Base-by-base conservation (phyloP, 2,113 vertebrate genomes). In the Oreochromis tanganicae region DNA sequence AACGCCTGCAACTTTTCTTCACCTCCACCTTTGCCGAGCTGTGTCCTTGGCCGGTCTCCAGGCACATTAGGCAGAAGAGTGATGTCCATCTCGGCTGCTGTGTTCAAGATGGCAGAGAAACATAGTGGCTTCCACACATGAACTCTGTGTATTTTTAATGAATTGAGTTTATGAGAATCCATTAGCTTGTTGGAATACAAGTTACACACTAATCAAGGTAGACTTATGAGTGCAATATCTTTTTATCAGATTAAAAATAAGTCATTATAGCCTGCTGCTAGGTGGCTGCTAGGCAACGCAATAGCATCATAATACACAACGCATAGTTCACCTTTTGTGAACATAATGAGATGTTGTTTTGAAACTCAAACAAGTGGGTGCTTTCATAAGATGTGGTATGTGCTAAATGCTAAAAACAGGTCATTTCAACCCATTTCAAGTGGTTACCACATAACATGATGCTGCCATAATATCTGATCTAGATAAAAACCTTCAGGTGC, bases 21-120 rank as follows among this genome's bases (percentile, higher is more conserved):
- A 41, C 63, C 36, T 71, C 0, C 1, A 14, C 66, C n/a, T 43
- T 71, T 71, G 66, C 36, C 9, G n/a, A 41, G 16, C 14, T 71
- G 3, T 14, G n/a, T 24, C n/a, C 36, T 9, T 2, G 0, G n/a
- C 7, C 4, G 0, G 34, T 41, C 34, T 68, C 63, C 1, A 21
- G 19, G 19, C 63, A 71, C n/a, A 41, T 68, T 38, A 38, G 0
- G 61, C 19, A 21, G 61, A 68, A 13, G 34, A 0, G 63, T 68
- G 63, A 68, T 68, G 6, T 0, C 63, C 19, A 68, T 41, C 63
- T 68, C 19, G 0, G 34, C 34, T 38, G 34, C 34, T 68, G 34
- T 68, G 34, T 68, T 68, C 10, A 71, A 21, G 36, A 71, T 71
- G n/a, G 12, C 36, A 41, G 34, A 14, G 36, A 2, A 66, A 66